These are phyloP conservation scores for Reticulitermes speratus DNA, from an alignment of 1,140 invertebrate species.

Conservation along the genomic window DNA sequence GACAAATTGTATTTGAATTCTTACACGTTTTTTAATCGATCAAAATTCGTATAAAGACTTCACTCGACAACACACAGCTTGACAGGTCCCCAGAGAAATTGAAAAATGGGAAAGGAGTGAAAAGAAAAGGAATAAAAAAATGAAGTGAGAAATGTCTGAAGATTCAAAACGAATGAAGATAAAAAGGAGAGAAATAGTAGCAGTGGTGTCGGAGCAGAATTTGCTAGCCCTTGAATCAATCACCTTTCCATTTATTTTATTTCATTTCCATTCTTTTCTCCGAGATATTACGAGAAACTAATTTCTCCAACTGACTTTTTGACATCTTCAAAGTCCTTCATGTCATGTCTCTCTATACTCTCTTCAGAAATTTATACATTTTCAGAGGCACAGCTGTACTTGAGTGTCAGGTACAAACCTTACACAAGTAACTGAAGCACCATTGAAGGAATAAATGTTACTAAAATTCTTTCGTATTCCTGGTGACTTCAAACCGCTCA, in stretches of 20 bases:
- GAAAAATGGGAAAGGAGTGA: background rate
- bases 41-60: slow-evolving; percentile 12
- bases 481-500: too few species aligned
- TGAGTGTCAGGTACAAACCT: background rate
- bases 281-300: background rate
- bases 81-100: slow-evolving; percentile 1
- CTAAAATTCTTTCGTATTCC: too few species aligned
- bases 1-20: slow-evolving; percentile 14
- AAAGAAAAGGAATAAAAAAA: background rate
- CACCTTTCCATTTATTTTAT: slow-evolving; percentile 1
- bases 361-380: background rate
- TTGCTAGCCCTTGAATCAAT: background rate
- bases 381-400: background rate
- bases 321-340: background rate
- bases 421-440: background rate
- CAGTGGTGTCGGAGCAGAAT: background rate
- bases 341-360: background rate
- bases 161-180: background rate
- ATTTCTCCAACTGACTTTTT: background rate
- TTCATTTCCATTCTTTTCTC: background rate
- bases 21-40: slow-evolving; percentile 1
- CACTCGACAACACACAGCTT: background rate
- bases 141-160: background rate
- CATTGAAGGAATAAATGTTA: too few species aligned
- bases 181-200: background rate